Evolutionary conservation across 2,113 vertebrate genomes (phyloP).

Genomic region (Drymodes brunneopygia): DNA sequence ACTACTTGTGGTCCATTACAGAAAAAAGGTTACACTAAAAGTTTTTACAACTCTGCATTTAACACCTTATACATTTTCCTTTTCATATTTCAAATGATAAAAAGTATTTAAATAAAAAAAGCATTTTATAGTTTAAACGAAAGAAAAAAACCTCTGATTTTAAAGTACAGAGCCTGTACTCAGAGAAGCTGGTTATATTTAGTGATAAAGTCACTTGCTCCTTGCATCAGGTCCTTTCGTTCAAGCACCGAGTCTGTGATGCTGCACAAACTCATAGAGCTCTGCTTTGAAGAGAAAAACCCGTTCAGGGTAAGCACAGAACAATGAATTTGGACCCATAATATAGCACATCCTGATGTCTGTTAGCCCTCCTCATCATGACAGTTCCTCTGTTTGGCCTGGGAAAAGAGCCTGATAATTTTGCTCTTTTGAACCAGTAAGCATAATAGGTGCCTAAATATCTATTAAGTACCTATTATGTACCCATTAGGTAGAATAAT

Average conservation of each 20-base stretch:
- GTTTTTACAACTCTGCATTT: not conserved
- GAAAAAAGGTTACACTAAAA: not conserved
- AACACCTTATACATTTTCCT: not conserved
- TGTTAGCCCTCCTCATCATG: not conserved
- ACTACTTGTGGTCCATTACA: not conserved
- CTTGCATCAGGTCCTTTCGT: not conserved
- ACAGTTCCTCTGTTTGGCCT: not conserved
- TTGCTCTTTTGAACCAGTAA: not conserved
- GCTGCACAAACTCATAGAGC: not conserved
- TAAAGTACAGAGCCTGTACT: not conserved
- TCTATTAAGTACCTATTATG: slow-evolving; percentile 12
- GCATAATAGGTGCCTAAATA: not conserved
- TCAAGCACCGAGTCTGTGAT: not conserved
- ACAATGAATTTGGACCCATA: not conserved
- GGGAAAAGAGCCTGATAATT: not conserved
- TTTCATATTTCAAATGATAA: not conserved
- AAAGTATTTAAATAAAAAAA: not conserved
- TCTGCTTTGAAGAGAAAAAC: not conserved
- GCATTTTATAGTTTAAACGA: not conserved
- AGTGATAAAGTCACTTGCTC: not conserved
- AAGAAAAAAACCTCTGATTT: not conserved
- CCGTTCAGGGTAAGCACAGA: not conserved
- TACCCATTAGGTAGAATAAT: slow-evolving; percentile 38
- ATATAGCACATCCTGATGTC: not conserved
- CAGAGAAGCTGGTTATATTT: not conserved